These are phyloP conservation scores for Simalia tracyae DNA, from an alignment of 2,797 vertebrate species.

Conservation along the genomic window DNA sequence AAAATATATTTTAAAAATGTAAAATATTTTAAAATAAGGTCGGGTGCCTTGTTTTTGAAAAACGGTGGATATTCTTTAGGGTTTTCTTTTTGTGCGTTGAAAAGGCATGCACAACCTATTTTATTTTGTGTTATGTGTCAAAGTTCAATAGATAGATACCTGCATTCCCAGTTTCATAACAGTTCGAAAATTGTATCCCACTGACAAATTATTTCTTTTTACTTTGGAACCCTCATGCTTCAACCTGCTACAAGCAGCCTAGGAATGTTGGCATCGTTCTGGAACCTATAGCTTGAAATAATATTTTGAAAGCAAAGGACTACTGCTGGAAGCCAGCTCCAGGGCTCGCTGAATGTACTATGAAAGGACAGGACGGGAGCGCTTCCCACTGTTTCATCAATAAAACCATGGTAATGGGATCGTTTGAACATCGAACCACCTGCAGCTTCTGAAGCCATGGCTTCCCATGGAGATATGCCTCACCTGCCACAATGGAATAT, in stretches of 20 bases:
- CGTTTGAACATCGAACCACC: constrained; percentile 8
- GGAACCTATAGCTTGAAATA: constrained; percentile 29
- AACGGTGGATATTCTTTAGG: not conserved
- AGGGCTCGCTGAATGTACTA: constrained; percentile 9
- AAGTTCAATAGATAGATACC: constrained; percentile 1
- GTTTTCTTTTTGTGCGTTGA: not conserved
- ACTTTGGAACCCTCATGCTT: constrained; percentile 19
- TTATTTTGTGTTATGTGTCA: not conserved
- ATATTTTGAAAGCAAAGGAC: constrained; percentile 36
- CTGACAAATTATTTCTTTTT: constrained; percentile 20
- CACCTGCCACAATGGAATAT: not conserved
- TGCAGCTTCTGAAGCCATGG: not conserved
- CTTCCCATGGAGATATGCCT: not conserved
- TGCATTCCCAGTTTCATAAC: not conserved
- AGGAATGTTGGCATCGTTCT: constrained; percentile 18
- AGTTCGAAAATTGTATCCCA: constrained; percentile 18
- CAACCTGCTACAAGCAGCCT: constrained; percentile 9
- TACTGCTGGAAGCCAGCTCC: constrained; percentile 20
- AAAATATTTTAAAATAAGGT: not conserved
- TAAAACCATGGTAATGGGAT: constrained; percentile 13
- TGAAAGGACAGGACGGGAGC: constrained; percentile 15
- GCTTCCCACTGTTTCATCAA: constrained; percentile 20
- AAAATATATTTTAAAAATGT: not conserved
- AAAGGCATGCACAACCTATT: not conserved
- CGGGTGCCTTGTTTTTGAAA: not conserved